A percentile compares a stretch with the other conserved stretches of the same genome.
Conservation (phyloP, 2,888 invertebrate genomes). For the Spodoptera picta region DNA sequence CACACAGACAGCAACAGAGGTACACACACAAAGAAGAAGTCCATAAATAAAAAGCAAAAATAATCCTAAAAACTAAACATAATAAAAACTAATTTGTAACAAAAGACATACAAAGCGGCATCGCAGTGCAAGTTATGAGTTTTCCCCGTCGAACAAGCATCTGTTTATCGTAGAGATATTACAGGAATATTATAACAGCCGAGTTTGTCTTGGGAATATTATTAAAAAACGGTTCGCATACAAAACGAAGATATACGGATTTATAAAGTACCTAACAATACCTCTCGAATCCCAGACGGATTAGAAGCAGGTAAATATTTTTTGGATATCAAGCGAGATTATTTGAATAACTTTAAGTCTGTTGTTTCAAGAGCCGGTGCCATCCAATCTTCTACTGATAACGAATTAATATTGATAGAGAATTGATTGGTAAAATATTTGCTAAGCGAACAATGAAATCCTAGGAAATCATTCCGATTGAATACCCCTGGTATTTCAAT, state of each 20-base stretch:
- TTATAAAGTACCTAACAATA: conserved; percentile 30
- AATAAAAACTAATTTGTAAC: not conserved
- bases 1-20: too few species aligned
- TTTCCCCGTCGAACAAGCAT: conserved; percentile 37
- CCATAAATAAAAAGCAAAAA: not conserved
- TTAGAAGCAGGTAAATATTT: conserved; percentile 31
- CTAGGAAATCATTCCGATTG: not conserved
- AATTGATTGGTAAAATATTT: conserved; percentile 33
- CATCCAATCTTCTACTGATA: conserved; percentile 18
- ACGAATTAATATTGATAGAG: conserved; percentile 33
- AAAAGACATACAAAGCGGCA: conserved; percentile 1
- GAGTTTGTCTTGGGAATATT: conserved; percentile 48
- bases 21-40: too few species aligned
- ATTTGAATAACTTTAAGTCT: conserved; percentile 34
- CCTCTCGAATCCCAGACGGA: conserved; percentile 20
- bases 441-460: conserved; percentile 8
- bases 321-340: conserved; percentile 25
- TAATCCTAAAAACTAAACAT: conserved; percentile 8
- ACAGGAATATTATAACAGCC: conserved; percentile 37
- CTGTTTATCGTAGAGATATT: conserved; percentile 48
- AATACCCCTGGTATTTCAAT: conserved; percentile 7
- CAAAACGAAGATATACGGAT: conserved; percentile 28
- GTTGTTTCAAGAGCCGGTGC: conserved; percentile 35
- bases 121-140: conserved; percentile 22
- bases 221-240: conserved; percentile 43